Conservation (phyloP, 2,888 invertebrate species). For the Alcis repandata region DNA sequence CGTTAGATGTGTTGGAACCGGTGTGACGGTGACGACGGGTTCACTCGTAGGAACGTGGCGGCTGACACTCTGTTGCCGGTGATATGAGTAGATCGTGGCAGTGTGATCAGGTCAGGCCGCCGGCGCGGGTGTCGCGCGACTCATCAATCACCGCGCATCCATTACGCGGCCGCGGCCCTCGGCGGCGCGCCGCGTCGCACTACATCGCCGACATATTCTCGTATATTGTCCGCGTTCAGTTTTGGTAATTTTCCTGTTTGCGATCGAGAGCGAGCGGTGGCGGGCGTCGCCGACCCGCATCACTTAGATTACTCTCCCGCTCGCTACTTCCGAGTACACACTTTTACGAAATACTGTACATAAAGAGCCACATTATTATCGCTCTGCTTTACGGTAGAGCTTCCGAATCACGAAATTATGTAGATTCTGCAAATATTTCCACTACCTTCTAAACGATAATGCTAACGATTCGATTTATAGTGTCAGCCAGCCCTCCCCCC, state of each 20-base stretch:
- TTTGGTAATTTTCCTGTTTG: constrained; percentile 19
- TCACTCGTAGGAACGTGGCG: no score
- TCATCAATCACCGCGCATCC: constrained; percentile 36
- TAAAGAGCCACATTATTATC: constrained; percentile 25
- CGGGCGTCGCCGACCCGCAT: constrained; percentile 7
- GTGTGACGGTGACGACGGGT: no score
- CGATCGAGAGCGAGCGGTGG: constrained; percentile 1
- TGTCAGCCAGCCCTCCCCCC: neutral
- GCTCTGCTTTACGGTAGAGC: constrained; percentile 10
- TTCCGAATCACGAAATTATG: constrained; percentile 32
- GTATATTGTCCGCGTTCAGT: constrained; percentile 7
- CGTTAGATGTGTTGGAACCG: no score
- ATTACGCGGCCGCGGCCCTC: constrained; percentile 7
- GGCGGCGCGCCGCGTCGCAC: neutral
- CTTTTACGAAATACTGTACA: neutral
- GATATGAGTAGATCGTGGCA: no score
- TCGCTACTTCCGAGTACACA: constrained; percentile 23
- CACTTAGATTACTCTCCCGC: constrained; percentile 15
- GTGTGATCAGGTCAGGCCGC: neutral
- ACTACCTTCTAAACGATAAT: constrained; percentile 17
- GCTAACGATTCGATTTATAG: constrained; percentile 21
- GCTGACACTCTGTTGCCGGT: no score
- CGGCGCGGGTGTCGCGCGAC: neutral
- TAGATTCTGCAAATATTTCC: constrained; percentile 21
- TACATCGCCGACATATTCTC: neutral